phyloP scores from a whole-genome alignment of 2,888 invertebrate species.

The Pyralis farinalis region DNA sequence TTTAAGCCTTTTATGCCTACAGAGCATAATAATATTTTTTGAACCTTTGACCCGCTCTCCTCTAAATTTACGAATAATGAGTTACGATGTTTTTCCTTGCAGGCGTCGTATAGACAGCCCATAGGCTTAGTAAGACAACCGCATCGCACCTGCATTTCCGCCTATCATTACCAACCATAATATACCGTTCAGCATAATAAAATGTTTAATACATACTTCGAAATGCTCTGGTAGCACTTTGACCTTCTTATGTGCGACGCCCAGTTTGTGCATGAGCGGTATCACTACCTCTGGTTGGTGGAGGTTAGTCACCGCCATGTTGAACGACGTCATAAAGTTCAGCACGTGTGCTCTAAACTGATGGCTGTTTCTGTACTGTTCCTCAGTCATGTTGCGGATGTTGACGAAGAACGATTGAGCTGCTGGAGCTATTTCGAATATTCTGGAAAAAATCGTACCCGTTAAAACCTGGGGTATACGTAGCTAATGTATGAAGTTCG shows the following conservation, averaged over 20 bases:
- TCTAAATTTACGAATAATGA: no score
- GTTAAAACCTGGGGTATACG: no score
- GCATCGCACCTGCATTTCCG: no score
- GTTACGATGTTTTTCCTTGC: no score
- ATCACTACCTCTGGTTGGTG: conserved; percentile 48
- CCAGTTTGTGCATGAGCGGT: conserved; percentile 53
- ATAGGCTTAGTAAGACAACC: no score
- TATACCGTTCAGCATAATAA: no score
- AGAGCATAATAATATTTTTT: no score
- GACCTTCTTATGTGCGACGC: conserved; percentile 40
- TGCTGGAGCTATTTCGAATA: conserved; percentile 31
- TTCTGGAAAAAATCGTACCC: not conserved
- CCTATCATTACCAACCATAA: no score
- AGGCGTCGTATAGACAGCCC: no score
- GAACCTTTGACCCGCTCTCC: no score
- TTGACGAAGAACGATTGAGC: conserved; percentile 46
- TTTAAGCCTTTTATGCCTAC: no score
- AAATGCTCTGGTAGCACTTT: conserved; percentile 42
- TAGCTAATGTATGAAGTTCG: no score
- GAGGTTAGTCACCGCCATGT: conserved; percentile 41
- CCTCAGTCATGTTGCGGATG: conserved; percentile 35
- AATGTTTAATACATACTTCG: conserved; percentile 33
- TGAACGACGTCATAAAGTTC: conserved; percentile 48
- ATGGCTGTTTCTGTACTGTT: conserved; percentile 31
- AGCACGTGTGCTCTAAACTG: conserved; percentile 56